Evolutionary conservation across 1,140 invertebrate species (phyloP), one percentile per base, ranked within the genome.

Genomic region (Atta colombica): DNA sequence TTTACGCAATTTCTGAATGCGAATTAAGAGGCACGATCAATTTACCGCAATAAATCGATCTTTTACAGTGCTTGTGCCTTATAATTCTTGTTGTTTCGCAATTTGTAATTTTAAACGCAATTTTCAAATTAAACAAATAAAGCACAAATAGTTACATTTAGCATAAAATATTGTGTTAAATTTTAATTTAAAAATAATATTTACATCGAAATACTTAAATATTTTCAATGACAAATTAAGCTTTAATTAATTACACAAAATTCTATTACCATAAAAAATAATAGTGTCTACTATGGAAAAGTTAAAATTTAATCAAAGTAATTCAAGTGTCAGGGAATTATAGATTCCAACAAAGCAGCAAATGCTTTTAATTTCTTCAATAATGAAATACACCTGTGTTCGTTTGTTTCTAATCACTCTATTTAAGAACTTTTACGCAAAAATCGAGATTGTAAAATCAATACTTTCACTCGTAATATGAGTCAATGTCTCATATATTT

Each of bases 381-480:
- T 39, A 53, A 69, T 25, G 31, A 53, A 55, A 25, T 53, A 31
- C 45, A 35, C 14, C 14, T 80, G 60, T 39, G 10, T 51, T 53
- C 60, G 16, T 60, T 53, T 6, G n/a, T 49, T 69, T 51, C n/a
- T 68, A 68, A 53, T 69, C 28, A 25, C 49, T 55, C 8, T 39
- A 21, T 45, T 69, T 65, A 55, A 4, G 65, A 69, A 53, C n/a
- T 39, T 68, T 65, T 66, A 39, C 49, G 16, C 21, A 39, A 35
- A n/a, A 69, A 69, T 28, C 66, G 53, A 58, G 35, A 21, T 21
- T 16, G 3, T 45, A 21, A 58, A 21, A 81, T 18, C 66, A 51
- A 61, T 71, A 81, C 78, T 81, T 81, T 81, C 78, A 35, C 78
- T 71, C 35, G 51, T 58, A 71, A 58, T 39, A 45, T n/a, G 55